Percentiles rank a stretch among this genome's conserved stretches.
phyloP scores from a whole-genome alignment of 2,888 invertebrate genomes.

The Tetragonisca angustula region DNA sequence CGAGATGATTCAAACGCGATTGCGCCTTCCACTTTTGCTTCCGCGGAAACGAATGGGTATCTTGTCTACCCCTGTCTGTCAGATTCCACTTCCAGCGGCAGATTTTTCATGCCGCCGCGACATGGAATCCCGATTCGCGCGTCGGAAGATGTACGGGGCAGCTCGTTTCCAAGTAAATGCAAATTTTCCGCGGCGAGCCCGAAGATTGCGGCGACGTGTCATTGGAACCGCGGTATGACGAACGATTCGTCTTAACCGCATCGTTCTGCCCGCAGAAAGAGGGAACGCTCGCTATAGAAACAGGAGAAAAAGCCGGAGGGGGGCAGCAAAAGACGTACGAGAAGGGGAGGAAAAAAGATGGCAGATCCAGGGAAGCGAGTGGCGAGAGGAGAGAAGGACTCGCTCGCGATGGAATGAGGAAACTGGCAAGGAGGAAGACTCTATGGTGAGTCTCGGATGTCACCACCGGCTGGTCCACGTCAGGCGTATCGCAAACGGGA shows the following conservation, averaged over 20 bases:
- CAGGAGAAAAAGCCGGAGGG: neutral
- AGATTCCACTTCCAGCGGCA: neutral
- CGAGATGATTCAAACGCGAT: constrained; percentile 36
- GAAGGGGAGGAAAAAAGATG: neutral
- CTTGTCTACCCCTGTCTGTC: constrained; percentile 12
- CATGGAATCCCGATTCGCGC: neutral
- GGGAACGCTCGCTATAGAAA: neutral
- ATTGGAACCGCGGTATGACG: constrained; percentile 30
- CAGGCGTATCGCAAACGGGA: constrained; percentile 74
- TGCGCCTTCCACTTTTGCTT: neutral
- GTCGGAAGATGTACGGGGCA: neutral
- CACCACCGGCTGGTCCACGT: constrained; percentile 73
- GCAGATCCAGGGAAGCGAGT: neutral
- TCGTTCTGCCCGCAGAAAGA: neutral
- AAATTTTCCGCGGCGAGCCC: neutral
- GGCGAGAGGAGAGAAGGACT: constrained; percentile 6
- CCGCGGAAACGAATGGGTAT: constrained; percentile 21
- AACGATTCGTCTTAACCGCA: constrained; percentile 34
- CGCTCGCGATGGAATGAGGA: constrained; percentile 73
- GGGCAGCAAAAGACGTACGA: neutral
- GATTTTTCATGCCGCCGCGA: constrained; percentile 7
- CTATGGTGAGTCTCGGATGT: constrained; percentile 72
- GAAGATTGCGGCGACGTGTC: constrained; percentile 21
- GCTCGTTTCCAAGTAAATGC: constrained; percentile 12
- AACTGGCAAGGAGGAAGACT: constrained; percentile 69